Base-by-base conservation (phyloP, 2,113 vertebrate genomes). In the Cololabis saira region DNA sequence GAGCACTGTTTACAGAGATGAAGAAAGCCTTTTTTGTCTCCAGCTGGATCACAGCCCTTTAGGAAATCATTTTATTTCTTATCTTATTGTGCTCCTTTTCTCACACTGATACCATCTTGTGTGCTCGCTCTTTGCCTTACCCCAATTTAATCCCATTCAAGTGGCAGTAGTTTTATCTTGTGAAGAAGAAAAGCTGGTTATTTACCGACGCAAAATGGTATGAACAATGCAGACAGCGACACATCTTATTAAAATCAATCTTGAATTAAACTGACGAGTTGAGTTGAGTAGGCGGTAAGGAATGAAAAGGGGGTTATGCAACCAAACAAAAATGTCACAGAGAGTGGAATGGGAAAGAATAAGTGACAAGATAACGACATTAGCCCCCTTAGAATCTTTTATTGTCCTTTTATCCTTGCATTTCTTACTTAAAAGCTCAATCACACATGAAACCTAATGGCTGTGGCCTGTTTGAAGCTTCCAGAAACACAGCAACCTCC, bases 1-100 rank as follows among this genome's bases (percentile, higher is more conserved):
- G n/a, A 42, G 65, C 30, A 45, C 19, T 21, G 42, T 68, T 63
- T 53, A 44, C 12, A 53, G 41, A 51, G 43, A 53, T 9, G 40
- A 69, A 52, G 67, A 66, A 71, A 69, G 18, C 54, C 61, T 12
- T 48, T 47, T 76, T 58, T 68, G 47, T 73, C 63, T 77, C 19
- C 42, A 72, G 50, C 17, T 73, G 58, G 57, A 73, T 78, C 67
- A 60, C 49, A 63, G 64, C 33, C 67, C 71, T 67, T 43, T 45
- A 76, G 67, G 64, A 73, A 78, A 78, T 62, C 57, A 48, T 74
- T 48, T 64, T 54, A 75, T 81, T 70, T 67, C 64, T 67, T 71
- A 78, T 85, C 70, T 76, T 30, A 52, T 72, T 78, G 49, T 42
- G 30, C 49, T 71, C 47, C 17, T 73, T 69, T 67, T 76, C 64